Percentiles rank a stretch among this genome's conserved stretches.
Evolutionary conservation across 92 coral and sea anemone species (phyloP).

Genomic region (Palythoa grandiflora): DNA sequence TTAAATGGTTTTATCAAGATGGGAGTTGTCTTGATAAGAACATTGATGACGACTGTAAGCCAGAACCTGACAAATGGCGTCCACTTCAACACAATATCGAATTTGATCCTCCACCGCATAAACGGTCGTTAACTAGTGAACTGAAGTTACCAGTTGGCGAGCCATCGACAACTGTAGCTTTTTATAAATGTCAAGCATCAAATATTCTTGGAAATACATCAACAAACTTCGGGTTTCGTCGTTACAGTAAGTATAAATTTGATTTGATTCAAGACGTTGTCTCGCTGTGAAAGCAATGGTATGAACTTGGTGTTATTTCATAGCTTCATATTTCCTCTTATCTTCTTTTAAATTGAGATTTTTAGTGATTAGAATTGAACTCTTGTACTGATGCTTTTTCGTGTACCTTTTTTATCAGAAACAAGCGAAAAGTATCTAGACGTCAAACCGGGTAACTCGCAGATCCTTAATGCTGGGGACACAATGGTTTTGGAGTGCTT

Average conservation of each 20-base stretch:
- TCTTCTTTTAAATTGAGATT: not conserved
- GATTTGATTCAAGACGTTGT: not conserved
- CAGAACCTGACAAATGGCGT: conserved; percentile 32
- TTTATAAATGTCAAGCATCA: conserved; percentile 72
- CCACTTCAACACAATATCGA: not conserved
- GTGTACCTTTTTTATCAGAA: not conserved
- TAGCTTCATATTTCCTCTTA: too few relatives aligned
- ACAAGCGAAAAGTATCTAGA: not conserved
- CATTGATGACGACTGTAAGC: conserved; percentile 27
- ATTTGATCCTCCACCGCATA: not conserved
- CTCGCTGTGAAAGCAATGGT: too few relatives aligned
- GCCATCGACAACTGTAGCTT: conserved; percentile 15
- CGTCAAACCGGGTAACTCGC: not conserved
- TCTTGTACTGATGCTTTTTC: not conserved
- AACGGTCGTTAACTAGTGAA: not conserved
- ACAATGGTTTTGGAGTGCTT: conserved; percentile 21
- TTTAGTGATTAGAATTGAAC: not conserved
- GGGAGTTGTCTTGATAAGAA: not conserved
- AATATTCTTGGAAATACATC: conserved; percentile 67
- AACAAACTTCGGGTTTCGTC: conserved; percentile 40
- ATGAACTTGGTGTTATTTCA: too few relatives aligned
- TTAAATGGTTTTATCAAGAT: conserved; percentile 57
- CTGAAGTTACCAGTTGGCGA: not conserved
- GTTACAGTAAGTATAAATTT: conserved; percentile 73
- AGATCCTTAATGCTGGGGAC: conserved; percentile 9